Evolutionary conservation across 2,113 vertebrate species (phyloP), one percentile per base, ranked within the genome.

Genomic region (Scomber scombrus): DNA sequence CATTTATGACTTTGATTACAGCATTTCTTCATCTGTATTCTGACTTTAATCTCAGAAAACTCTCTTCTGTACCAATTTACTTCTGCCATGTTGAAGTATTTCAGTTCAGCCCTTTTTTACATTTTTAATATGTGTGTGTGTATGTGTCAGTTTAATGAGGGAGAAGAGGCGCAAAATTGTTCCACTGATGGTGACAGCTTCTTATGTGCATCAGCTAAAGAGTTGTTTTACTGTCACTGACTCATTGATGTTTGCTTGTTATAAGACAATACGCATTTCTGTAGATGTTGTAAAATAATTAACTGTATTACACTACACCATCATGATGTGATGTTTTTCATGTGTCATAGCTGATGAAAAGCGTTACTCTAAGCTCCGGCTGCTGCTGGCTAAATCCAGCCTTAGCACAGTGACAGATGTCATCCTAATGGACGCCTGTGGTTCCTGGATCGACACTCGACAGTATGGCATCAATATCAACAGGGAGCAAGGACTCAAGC

Each of bases 331-430:
- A 45, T 57, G 11, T 69, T 73, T 65, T 58, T 57, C 18, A 43
- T 14, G 43, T 74, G 21, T 73, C 64, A 50, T 10, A 45, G 49
- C 55, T 46, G 65, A 68, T 65, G 47, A 75, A 78, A 84, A 68
- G 31, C 46, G 78, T 67, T 57, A 21, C 14, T 34, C 0, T 15
- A 56, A 81, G 63, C 66, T 79, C 50, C 21, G 72, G 76, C 47
- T 75, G 73, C 77, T 80, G 66, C 66, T 15, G 66, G 78, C 72
- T 75, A 69, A 82, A 87, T 85, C 55, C 62, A 58, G 75, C 50
- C 57, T 85, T 71, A 73, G 86, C 40, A 15, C 74, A 65, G 72
- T 76, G 75, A 87, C 88, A 90, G 81, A 81, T 88, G 91, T 64
- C 77, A 18, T 73, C 74, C 62, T 73, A 83, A 81, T 70, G 74